phyloP scores from a whole-genome alignment of 2,888 invertebrate genomes.

The Leucozona laternaria region DNA sequence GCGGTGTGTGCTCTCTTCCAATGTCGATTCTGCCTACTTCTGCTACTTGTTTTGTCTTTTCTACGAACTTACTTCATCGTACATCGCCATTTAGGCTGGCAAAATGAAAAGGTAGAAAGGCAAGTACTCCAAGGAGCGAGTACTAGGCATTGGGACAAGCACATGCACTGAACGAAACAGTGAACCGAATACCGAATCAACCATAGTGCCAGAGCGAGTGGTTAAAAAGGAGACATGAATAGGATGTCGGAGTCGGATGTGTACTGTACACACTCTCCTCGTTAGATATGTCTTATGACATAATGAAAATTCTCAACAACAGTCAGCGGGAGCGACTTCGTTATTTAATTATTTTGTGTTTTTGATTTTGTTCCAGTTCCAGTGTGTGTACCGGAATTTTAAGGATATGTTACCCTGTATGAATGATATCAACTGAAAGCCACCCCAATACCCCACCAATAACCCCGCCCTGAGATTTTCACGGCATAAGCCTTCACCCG shows the following conservation, averaged over 20 bases:
- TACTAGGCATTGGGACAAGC: slow-evolving; percentile 6
- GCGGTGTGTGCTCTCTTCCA: slow-evolving; percentile 56
- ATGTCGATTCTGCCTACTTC: slow-evolving; percentile 57
- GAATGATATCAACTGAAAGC: slow-evolving; percentile 41
- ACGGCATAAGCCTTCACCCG: slow-evolving; percentile 34
- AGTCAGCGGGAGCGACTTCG: slow-evolving; percentile 17
- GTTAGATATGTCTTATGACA: slow-evolving; percentile 54
- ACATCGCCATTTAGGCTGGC: slow-evolving; percentile 38
- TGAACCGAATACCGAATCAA: neutral
- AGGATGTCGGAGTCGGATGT: slow-evolving; percentile 30
- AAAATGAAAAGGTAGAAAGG: slow-evolving; percentile 51
- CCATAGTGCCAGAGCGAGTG: slow-evolving; percentile 2
- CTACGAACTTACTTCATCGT: slow-evolving; percentile 48
- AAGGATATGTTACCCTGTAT: slow-evolving; percentile 52
- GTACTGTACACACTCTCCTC: slow-evolving; percentile 20
- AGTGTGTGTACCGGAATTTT: slow-evolving; percentile 63
- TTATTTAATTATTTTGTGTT: slow-evolving; percentile 1
- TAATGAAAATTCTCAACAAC: slow-evolving; percentile 63
- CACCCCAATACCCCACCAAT: slow-evolving; percentile 35
- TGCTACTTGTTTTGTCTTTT: slow-evolving; percentile 42
- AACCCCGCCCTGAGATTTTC: slow-evolving; percentile 64
- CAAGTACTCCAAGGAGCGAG: slow-evolving; percentile 12
- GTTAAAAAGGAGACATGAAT: slow-evolving; percentile 28
- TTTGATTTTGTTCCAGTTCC: slow-evolving; percentile 19
- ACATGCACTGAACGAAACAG: slow-evolving; percentile 18